phyloP scores from a whole-genome alignment of 1,140 invertebrate genomes.

The Drosophila kanapiae region DNA sequence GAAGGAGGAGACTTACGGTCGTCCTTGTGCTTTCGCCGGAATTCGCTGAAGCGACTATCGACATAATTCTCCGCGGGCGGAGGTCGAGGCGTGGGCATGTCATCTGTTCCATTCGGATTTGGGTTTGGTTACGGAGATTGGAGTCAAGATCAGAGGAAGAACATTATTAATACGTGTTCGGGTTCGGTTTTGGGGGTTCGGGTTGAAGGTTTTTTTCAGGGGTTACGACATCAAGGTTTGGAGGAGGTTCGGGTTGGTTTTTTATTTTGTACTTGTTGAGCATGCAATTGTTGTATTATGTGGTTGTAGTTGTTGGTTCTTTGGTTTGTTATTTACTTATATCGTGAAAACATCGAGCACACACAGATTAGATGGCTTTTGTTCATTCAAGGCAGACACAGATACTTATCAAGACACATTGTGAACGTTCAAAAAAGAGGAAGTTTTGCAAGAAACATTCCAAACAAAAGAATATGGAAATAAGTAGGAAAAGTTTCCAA shows the following conservation, averaged over 20 bases:
- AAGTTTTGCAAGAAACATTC: slow-evolving; percentile 75
- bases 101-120: slow-evolving; percentile 67
- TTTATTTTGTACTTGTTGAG: slow-evolving; percentile 78
- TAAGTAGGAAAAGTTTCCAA: slow-evolving; percentile 23
- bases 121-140: slow-evolving; percentile 10
- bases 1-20: slow-evolving; percentile 79
- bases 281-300: slow-evolving; percentile 82
- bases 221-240: slow-evolving; percentile 73
- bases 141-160: slow-evolving; percentile 38
- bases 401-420: slow-evolving; percentile 85
- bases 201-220: slow-evolving; percentile 9
- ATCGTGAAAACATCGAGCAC: slow-evolving; percentile 76
- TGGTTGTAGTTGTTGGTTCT: slow-evolving; percentile 72
- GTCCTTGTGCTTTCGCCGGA: slow-evolving; percentile 84
- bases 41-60: slow-evolving; percentile 84
- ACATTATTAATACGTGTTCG: slow-evolving; percentile 35
- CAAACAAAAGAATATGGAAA: slow-evolving; percentile 32
- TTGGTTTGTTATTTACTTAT: slow-evolving; percentile 48
- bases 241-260: slow-evolving; percentile 49
- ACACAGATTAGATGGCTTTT: slow-evolving; percentile 55
- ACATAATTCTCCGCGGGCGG: slow-evolving; percentile 80
- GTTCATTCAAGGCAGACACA: slow-evolving; percentile 78
- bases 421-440: slow-evolving; percentile 50
- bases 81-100: slow-evolving; percentile 81
- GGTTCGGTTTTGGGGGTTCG: slow-evolving; percentile 1